Conservation (phyloP, 2,888 invertebrate species). For the Tipula confusa region DNA sequence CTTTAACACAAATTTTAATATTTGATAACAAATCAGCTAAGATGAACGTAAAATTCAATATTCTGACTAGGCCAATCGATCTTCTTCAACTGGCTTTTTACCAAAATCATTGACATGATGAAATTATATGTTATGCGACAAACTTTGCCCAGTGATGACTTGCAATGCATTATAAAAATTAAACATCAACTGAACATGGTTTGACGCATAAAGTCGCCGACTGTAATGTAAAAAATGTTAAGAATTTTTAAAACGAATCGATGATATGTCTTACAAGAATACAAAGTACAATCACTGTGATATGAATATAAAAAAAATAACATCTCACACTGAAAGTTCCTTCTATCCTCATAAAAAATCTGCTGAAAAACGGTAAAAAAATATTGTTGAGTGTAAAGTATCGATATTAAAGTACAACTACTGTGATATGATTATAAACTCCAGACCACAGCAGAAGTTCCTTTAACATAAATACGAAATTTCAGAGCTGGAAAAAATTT, state of each 20-base stretch:
- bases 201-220: background rate
- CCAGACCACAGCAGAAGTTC: constrained; percentile 34
- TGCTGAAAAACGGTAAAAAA: background rate
- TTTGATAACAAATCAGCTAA: too few species aligned
- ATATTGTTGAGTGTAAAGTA: background rate
- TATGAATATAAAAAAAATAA: constrained; percentile 33
- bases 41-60: too few species aligned
- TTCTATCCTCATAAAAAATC: constrained; percentile 33
- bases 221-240: background rate
- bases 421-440: constrained; percentile 34
- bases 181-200: constrained; percentile 31
- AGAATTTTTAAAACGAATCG: too few species aligned
- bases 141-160: constrained; percentile 30
- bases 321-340: constrained; percentile 38
- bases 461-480: constrained; percentile 30
- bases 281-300: constrained; percentile 38
- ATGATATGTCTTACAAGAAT: constrained; percentile 32
- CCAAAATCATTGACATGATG: too few species aligned
- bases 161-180: background rate
- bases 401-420: constrained; percentile 34
- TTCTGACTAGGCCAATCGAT: too few species aligned
- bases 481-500: background rate
- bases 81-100: too few species aligned
- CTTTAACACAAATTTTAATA: too few species aligned
- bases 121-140: constrained; percentile 21